Percentiles rank a stretch among this genome's conserved stretches.
Evolutionary conservation across 2,888 invertebrate species (phyloP).

Genomic region (Eupithecia abbreviata): DNA sequence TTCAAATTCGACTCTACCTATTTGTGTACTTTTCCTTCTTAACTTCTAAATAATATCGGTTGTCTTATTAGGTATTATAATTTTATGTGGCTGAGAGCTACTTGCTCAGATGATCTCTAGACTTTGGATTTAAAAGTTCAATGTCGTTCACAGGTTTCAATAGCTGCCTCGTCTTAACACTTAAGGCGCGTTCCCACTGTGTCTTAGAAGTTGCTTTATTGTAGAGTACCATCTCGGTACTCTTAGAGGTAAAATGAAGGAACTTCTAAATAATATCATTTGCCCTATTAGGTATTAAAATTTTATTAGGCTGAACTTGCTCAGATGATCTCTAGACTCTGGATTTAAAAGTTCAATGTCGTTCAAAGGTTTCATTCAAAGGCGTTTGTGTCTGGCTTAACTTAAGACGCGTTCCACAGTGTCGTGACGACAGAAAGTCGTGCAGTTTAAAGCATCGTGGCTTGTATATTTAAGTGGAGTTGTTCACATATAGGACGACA

Average conservation of each 20-base stretch:
- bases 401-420: not conserved
- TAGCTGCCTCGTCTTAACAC: not conserved
- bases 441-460: too few species aligned
- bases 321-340: not conserved
- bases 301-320: not conserved
- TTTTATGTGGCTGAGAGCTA: not conserved
- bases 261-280: not conserved
- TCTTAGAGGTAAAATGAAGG: too few species aligned
- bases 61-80: not conserved
- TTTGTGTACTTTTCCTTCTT: not conserved
- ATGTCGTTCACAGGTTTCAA: conserved; percentile 22
- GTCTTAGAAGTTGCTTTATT: too few species aligned
- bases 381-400: not conserved
- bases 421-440: too few species aligned
- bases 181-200: not conserved
- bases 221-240: too few species aligned
- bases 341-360: conserved; percentile 29
- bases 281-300: not conserved
- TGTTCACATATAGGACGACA: too few species aligned
- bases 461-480: too few species aligned
- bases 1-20: not conserved
- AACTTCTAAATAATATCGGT: not conserved
- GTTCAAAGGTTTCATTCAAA: conserved; percentile 15
- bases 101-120: not conserved
- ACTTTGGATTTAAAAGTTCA: conserved; percentile 26